phyloP scores from a whole-genome alignment of 2,113 vertebrate genomes.

The Sarotherodon lohbergeri region DNA sequence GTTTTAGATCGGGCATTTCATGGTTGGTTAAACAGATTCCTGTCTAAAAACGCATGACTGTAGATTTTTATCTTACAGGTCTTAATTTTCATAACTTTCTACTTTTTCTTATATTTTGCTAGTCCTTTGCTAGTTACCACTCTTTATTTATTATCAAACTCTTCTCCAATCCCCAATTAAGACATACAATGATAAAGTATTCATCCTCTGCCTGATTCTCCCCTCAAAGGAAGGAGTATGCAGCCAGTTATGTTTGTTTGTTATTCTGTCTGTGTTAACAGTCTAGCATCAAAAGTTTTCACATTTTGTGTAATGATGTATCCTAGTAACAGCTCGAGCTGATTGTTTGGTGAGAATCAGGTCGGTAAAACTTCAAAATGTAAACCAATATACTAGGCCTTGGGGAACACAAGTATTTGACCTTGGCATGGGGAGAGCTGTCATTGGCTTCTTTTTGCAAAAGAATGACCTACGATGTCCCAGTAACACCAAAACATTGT shows the following conservation, averaged over 20 bases:
- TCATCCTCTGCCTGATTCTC: neutral
- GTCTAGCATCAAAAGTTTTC: neutral
- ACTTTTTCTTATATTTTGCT: neutral
- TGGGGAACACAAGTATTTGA: neutral
- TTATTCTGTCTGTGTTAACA: neutral
- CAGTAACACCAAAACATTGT: neutral
- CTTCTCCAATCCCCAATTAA: neutral
- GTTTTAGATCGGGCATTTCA: conserved; percentile 7
- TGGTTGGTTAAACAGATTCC: neutral
- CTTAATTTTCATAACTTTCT: neutral
- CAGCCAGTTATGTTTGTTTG: neutral
- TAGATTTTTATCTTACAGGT: neutral
- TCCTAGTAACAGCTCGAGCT: neutral
- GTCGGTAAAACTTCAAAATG: neutral
- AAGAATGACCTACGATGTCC: neutral
- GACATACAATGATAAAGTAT: neutral
- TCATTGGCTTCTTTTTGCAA: neutral
- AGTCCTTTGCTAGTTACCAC: neutral
- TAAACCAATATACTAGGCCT: neutral
- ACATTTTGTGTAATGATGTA: neutral
- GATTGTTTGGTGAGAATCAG: neutral
- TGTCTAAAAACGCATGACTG: neutral
- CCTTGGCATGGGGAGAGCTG: neutral
- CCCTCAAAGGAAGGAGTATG: neutral
- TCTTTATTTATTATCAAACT: neutral